These are phyloP conservation scores for Gobiocypris rarus DNA, from an alignment of 2,113 vertebrate genomes.

Conservation along the genomic window DNA sequence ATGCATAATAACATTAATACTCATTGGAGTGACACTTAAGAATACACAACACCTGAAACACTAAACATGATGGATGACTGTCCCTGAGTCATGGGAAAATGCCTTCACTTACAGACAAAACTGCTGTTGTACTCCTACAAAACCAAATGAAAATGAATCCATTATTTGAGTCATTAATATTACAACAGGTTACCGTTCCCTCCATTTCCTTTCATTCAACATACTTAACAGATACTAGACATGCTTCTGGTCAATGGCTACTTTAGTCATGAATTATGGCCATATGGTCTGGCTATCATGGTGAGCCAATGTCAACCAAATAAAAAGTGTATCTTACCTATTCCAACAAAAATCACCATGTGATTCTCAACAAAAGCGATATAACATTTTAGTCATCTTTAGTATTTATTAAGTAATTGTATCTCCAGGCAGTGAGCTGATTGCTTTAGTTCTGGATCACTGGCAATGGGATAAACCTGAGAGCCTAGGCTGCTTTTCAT, in stretches of 20 bases:
- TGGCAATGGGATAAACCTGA: constrained; percentile 77
- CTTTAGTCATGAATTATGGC: not conserved
- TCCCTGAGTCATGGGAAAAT: constrained; percentile 73
- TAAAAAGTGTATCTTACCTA: too few relatives aligned
- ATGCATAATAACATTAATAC: constrained; percentile 71
- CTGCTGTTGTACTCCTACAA: constrained; percentile 63
- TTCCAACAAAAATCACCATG: not conserved
- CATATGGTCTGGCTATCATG: not conserved
- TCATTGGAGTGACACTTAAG: constrained; percentile 68
- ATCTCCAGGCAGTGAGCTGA: constrained; percentile 76
- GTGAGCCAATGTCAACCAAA: too few relatives aligned
- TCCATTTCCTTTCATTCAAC: not conserved
- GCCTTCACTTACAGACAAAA: constrained; percentile 68
- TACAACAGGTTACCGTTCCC: not conserved
- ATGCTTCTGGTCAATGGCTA: not conserved
- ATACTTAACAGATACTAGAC: not conserved
- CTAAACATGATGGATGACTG: constrained; percentile 69
- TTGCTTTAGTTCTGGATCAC: constrained; percentile 84
- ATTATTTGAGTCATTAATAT: constrained; percentile 9
- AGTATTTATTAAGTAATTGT: constrained; percentile 76
- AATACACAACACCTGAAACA: constrained; percentile 72
- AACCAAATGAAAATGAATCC: constrained; percentile 61
- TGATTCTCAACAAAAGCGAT: constrained; percentile 42
- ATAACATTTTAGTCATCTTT: constrained; percentile 63
- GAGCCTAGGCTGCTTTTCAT: constrained; percentile 78